Evolutionary conservation across 30 jellyfish, hydroid and myxozoan species (phyloP), one percentile per base, ranked within the genome.

Genomic region (Chrysaora quinquecirrha): DNA sequence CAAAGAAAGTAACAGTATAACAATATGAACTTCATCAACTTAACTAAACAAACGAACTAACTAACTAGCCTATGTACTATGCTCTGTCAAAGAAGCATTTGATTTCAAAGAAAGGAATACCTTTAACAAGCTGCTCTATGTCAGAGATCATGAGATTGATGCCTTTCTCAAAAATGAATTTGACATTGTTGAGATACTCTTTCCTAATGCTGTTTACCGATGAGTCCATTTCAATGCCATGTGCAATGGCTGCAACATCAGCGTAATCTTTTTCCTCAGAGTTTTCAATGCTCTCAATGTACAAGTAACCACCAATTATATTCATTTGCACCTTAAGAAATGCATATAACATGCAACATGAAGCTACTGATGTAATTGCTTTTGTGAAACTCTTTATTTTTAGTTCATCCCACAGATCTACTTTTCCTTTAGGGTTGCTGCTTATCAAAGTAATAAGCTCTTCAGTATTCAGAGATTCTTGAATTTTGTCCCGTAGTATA

Each of bases 351-450:
- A 80, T 35, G 25, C 90, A 90, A 33, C 71, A 69, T 19, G 91
- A 70, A 22, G 85, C 56, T 10, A 91, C 75, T 1, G 96, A 78
- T 67, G 83, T 48, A 64, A 91, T 28, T 28, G 93, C 49, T 38
- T 84, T 71, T 48, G 96, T 62, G 64, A 91, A 84, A 27, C 95
- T 76, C 24, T 73, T 32, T 30, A 91, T 23, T 60, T 91, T 91
- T 30, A 91, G 60, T 19, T 91, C 86, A 27, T 91, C 96, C 98
- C 98, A 91, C 31, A 91, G 71, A 32, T 71, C 98, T 18, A 85
- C 23, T 54, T 81, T 79, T 35, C 79, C 78, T 30, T 52, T 80
- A 19, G 96, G 95, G 11, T 85, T 78, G 0, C 34, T 18, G 12
- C 48, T 78, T 32, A 91, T 64, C 7, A 84, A 78, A 23, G 47